Conservation (phyloP, 2,113 vertebrate genomes). For the Rousettus leschenaultii region DNA sequence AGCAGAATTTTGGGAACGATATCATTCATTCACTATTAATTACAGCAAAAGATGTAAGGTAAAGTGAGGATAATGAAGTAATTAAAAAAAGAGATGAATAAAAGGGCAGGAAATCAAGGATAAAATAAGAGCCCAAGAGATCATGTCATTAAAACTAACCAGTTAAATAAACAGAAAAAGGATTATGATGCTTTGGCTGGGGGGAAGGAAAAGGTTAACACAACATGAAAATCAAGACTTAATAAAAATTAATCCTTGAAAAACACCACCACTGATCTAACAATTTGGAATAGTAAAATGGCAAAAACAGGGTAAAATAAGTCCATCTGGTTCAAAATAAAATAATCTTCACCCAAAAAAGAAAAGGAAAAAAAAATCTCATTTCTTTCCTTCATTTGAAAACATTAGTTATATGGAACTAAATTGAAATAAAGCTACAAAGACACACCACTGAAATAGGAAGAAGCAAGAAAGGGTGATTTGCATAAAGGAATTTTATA, state of each 20-base stretch:
- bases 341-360: background rate
- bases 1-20: background rate
- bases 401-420: background rate
- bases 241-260: conserved; percentile 41
- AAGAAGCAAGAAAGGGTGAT: background rate
- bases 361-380: background rate
- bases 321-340: conserved; percentile 38
- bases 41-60: background rate
- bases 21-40: background rate
- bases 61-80: background rate
- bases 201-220: background rate
- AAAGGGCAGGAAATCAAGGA: background rate
- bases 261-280: conserved; percentile 37
- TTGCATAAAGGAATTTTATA: background rate
- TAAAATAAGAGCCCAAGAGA: background rate
- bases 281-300: conserved; percentile 9
- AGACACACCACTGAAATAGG: background rate
- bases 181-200: background rate
- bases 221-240: conserved; percentile 41
- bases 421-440: conserved; percentile 1
- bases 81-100: background rate
- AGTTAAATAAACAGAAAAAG: background rate
- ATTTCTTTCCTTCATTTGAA: background rate
- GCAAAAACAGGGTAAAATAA: conserved; percentile 7
- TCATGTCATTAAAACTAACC: conserved; percentile 36